Evolutionary conservation across 2,888 invertebrate genomes (phyloP).

Genomic region (Lasioglossum oenotherae): DNA sequence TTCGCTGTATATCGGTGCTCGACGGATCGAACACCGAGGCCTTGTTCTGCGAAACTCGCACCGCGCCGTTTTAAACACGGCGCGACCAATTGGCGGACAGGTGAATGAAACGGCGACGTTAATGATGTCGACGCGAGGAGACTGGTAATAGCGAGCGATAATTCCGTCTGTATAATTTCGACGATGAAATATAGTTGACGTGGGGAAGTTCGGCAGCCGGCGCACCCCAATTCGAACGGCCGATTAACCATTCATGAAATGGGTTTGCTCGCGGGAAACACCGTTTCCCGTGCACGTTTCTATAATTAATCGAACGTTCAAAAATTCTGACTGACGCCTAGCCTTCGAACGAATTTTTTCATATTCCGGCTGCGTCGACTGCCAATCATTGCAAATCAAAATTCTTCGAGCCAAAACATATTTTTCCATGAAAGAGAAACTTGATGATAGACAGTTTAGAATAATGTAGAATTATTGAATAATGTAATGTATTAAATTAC

Average conservation of each 20-base stretch:
- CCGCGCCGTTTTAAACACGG: background rate
- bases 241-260: slow-evolving; percentile 3
- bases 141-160: slow-evolving; percentile 11
- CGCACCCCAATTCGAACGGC: background rate
- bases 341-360: background rate
- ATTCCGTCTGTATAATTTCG: background rate
- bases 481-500: no score
- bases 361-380: background rate
- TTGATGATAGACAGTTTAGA: background rate
- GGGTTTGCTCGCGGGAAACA: background rate
- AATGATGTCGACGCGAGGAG: background rate
- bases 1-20: background rate
- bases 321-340: background rate
- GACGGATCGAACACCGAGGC: no score
- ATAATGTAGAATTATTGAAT: no score
- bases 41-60: slow-evolving; percentile 18
- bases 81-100: background rate
- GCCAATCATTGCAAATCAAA: background rate
- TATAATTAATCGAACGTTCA: background rate
- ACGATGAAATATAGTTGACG: background rate
- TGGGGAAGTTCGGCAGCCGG: background rate
- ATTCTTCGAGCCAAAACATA: background rate
- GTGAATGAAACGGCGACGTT: slow-evolving; percentile 9
- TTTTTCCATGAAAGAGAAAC: background rate
- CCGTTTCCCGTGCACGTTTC: background rate